Evolutionary conservation across 2,113 vertebrate genomes (phyloP).

Genomic region (Myotis yumanensis): DNA sequence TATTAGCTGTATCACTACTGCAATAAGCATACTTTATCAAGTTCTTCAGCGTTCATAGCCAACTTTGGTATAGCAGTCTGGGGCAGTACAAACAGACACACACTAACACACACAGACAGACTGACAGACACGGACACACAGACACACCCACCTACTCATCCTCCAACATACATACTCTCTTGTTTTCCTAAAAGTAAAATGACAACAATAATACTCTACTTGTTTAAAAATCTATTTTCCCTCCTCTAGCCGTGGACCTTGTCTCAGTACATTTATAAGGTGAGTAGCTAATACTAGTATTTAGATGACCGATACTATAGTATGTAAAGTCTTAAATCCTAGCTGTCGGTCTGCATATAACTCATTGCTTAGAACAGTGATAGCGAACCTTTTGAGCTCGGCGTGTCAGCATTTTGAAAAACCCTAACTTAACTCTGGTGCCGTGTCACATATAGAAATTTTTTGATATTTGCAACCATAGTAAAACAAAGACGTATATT

Average conservation of each 20-base stretch:
- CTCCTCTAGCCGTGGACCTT: background rate
- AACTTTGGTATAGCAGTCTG: background rate
- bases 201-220: background rate
- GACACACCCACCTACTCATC: background rate
- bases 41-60: background rate
- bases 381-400: too few species aligned
- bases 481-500: too few species aligned
- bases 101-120: background rate
- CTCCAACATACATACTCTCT: background rate
- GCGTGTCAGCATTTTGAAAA: too few species aligned
- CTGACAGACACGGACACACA: background rate
- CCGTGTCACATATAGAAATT: too few species aligned
- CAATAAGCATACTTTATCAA: background rate
- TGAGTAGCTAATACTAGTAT: background rate
- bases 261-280: background rate
- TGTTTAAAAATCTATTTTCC: slow-evolving; percentile 19
- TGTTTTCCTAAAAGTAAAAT: background rate
- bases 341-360: background rate
- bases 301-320: background rate
- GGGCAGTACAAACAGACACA: background rate
- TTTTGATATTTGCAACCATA: too few species aligned
- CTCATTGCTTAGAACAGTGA: background rate
- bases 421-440: too few species aligned
- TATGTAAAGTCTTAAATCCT: background rate
- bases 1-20: background rate